Conservation (phyloP, 1,140 invertebrate genomes). For the Apis laboriosa region DNA sequence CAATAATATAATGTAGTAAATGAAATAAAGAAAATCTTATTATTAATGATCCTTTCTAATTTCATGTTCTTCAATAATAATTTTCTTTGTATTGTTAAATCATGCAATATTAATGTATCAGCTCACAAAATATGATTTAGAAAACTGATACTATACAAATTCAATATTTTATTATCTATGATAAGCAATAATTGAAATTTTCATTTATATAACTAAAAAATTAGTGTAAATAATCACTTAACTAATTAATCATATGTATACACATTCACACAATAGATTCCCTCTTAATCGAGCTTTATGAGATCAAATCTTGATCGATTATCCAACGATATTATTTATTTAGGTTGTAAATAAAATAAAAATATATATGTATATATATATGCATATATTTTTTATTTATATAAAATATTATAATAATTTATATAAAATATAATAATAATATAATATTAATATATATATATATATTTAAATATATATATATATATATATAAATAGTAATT, state of each 20-base stretch:
- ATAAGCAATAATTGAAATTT: conserved; percentile 19
- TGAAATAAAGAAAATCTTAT: not conserved
- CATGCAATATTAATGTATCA: conserved; percentile 19
- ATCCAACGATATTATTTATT: no score
- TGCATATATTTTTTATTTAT: no score
- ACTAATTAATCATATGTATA: conserved; percentile 14
- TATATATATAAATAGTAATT: no score
- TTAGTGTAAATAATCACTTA: not conserved
- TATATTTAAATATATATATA: no score
- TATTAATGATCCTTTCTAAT: conserved; percentile 28
- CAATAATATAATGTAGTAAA: not conserved
- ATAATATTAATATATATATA: no score
- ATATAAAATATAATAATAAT: no score
- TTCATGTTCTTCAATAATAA: conserved; percentile 35
- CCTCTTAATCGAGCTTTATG: no score
- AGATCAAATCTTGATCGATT: no score
- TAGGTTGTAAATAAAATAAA: no score
- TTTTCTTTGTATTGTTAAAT: conserved; percentile 17
- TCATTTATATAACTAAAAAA: conserved; percentile 14
- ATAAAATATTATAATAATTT: no score
- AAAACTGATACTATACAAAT: conserved; percentile 18
- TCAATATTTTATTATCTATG: conserved; percentile 24
- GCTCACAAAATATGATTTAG: conserved; percentile 15
- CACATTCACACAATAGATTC: no score
- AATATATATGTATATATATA: no score